Base-by-base conservation (phyloP, 1,140 invertebrate species). In the Colletes gigas region DNA sequence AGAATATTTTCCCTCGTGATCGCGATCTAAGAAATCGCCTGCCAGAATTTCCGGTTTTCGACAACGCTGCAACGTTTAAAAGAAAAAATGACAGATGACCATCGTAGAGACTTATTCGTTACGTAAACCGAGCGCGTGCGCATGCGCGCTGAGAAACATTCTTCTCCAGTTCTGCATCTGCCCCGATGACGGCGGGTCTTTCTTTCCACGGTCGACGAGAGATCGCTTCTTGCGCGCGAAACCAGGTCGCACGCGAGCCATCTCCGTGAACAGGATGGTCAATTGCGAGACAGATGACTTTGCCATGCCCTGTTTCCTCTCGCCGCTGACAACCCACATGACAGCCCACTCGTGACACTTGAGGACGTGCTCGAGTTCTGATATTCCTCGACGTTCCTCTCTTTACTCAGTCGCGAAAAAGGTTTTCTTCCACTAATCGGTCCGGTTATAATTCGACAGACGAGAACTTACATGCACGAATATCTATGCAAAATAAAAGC, bases 231-330 rank as follows among this genome's bases (percentile, higher is more conserved):
- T 72, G 50, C 77, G 55, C 52, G 5, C 8, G 73, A 73, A 90
- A 90, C 59, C 82, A 81, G 89, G 89, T 85, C 88, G 85, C 39
- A 73, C 81, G 83, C 81, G 65, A 88, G 83, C 44, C 81, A 65
- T 77, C 79, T 82, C 52, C 21, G 69, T 69, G 73, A 80, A 82
- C 68, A 66, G 52, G 73, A 74, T 54, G 63, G 79, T 68, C 82
- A 80, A 81, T 85, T 83, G 76, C 72, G 71, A 47, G 81, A 78
- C 72, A 55, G 68, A 82, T 83, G 75, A 69, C 69, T 69, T 41
- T 54, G 82, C 78, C 73, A 83, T 81, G 88, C 82, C 78, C 89
- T 89, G 87, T 57, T 90, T 90, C 65, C 65, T 75, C 47, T 47
- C 69, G 59, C 3, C 69, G 59, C 52, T 62, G 55, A 39, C 75